These are phyloP conservation scores for Chymomyza costata DNA, from an alignment of 1,140 invertebrate genomes.

Conservation along the genomic window DNA sequence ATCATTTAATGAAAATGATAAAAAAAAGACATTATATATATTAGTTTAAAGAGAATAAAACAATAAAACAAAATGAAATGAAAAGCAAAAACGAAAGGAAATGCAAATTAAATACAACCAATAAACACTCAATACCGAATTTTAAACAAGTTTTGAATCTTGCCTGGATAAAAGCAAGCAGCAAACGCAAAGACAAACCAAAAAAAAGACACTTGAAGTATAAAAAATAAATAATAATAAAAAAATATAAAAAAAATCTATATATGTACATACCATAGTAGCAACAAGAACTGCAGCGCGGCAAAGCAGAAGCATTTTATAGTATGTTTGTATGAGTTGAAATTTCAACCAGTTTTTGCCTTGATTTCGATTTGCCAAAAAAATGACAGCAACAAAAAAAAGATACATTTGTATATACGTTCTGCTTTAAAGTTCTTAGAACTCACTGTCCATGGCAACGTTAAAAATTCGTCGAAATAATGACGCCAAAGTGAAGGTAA, in stretches of 20 bases:
- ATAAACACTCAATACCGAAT: constrained; percentile 54
- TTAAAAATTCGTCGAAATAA: constrained; percentile 45
- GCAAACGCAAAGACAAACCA: constrained; percentile 15
- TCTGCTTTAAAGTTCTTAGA: constrained; percentile 39
- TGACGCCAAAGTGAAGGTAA: too few relatives aligned
- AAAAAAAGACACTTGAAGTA: constrained; percentile 32
- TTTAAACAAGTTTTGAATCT: constrained; percentile 49
- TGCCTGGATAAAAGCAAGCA: constrained; percentile 21
- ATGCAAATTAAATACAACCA: constrained; percentile 40
- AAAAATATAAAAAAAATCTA: constrained; percentile 9
- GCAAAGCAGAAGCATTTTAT: constrained; percentile 20
- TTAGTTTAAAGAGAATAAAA: constrained; percentile 71
- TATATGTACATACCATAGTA: constrained; percentile 12
- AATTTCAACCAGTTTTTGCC: constrained; percentile 31
- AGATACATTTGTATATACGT: background rate
- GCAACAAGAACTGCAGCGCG: constrained; percentile 12
- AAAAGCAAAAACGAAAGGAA: constrained; percentile 24
- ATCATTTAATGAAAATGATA: constrained; percentile 68
- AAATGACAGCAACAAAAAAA: constrained; percentile 19
- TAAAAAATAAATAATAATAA: constrained; percentile 10
- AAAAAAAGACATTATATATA: constrained; percentile 60
- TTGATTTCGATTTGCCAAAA: constrained; percentile 17
- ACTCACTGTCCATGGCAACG: constrained; percentile 10
- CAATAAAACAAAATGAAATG: constrained; percentile 53
- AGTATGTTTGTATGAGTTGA: constrained; percentile 11